Percentiles rank a stretch among this genome's conserved stretches.
Evolutionary conservation across 2,888 invertebrate genomes (phyloP).

Genomic region (Thymelicus sylvestris): DNA sequence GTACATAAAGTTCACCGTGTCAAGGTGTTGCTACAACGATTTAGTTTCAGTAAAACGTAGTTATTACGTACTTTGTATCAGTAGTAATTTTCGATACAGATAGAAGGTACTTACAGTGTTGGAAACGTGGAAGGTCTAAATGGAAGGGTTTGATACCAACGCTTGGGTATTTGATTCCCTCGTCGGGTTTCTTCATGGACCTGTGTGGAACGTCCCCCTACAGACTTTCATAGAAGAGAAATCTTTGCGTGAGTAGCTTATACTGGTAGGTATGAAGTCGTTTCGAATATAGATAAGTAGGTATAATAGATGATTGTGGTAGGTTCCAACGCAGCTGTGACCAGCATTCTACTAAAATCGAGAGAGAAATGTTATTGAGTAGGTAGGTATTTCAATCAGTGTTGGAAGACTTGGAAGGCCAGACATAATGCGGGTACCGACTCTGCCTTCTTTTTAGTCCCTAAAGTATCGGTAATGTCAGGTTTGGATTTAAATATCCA

Average conservation of each 20-base stretch:
- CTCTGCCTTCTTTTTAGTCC: too few species aligned
- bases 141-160: conserved; percentile 85
- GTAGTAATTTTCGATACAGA: neutral
- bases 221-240: conserved; percentile 97
- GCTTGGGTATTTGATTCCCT: conserved; percentile 97
- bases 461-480: too few species aligned
- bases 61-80: neutral
- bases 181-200: conserved; percentile 95
- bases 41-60: neutral
- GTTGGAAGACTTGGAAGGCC: too few species aligned
- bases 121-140: conserved; percentile 13
- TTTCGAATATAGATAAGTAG: conserved; percentile 22
- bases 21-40: conserved; percentile 33
- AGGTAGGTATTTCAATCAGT: too few species aligned
- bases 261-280: conserved; percentile 1
- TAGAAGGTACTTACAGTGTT: neutral
- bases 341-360: too few species aligned
- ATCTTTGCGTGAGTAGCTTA: conserved; percentile 90
- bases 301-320: conserved; percentile 4
- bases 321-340: too few species aligned
- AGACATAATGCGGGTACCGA: too few species aligned
- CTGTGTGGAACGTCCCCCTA: conserved; percentile 96
- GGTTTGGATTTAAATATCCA: too few species aligned
- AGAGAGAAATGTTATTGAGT: too few species aligned
- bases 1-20: conserved; percentile 46